Evolutionary conservation across 1,140 invertebrate species (phyloP).

Genomic region (Aphaenogaster floridana): DNA sequence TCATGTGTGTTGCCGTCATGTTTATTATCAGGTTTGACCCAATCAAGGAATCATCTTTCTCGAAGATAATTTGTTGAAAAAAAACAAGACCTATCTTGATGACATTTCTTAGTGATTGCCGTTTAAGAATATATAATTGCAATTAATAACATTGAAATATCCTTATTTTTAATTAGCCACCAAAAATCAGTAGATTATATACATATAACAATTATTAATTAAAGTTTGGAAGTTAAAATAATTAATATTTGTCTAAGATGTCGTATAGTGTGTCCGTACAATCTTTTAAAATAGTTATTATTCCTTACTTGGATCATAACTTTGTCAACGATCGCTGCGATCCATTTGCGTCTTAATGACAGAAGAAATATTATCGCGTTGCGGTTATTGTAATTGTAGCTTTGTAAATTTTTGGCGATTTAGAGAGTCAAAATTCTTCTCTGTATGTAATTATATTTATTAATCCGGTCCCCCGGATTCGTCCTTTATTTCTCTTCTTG

Average conservation of each 20-base stretch:
- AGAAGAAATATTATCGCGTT: constrained; percentile 33
- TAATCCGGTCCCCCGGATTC: background rate
- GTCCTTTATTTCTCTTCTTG: constrained; percentile 1
- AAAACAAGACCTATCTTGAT: background rate
- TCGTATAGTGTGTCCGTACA: background rate
- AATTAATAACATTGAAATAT: constrained; percentile 3
- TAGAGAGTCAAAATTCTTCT: constrained; percentile 17
- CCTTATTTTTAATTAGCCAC: background rate
- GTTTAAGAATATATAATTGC: background rate
- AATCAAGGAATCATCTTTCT: constrained; percentile 48
- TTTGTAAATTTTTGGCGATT: constrained; percentile 24
- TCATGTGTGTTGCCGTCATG: constrained; percentile 79
- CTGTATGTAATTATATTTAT: constrained; percentile 27
- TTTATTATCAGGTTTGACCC: constrained; percentile 69
- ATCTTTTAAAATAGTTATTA: background rate
- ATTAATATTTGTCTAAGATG: constrained; percentile 11
- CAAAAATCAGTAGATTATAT: background rate
- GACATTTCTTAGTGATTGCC: background rate
- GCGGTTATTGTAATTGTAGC: constrained; percentile 2
- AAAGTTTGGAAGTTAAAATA: background rate
- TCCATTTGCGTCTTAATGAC: constrained; percentile 6
- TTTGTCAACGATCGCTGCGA: constrained; percentile 9
- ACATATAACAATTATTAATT: constrained; percentile 8
- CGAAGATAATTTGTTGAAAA: background rate
- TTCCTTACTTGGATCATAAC: constrained; percentile 57